Evolutionary conservation across 2,797 vertebrate genomes (phyloP).

Genomic region (Choloepus didactylus): DNA sequence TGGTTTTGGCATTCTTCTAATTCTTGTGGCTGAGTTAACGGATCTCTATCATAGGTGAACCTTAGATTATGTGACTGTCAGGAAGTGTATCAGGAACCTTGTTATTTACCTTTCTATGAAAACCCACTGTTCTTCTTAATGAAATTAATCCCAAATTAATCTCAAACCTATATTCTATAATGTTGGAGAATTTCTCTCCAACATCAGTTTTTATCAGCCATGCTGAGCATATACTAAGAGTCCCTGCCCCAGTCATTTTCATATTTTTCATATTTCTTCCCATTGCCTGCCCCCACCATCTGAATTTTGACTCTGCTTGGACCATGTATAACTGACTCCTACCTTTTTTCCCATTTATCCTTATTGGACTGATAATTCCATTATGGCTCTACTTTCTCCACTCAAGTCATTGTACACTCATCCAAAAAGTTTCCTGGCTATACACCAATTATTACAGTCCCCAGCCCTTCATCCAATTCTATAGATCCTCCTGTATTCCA

Average conservation of each 20-base stretch:
- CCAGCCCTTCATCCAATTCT: neutral
- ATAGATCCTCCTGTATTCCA: neutral
- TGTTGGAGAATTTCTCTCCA: neutral
- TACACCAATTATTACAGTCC: neutral
- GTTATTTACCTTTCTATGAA: neutral
- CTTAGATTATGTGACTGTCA: neutral
- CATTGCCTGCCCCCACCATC: neutral
- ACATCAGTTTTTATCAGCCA: neutral
- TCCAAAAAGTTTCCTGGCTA: neutral
- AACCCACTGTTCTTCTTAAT: neutral
- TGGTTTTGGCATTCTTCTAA: neutral
- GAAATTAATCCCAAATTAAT: neutral
- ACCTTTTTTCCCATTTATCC: neutral
- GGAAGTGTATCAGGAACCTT: neutral
- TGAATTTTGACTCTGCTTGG: neutral
- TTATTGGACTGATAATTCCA: neutral
- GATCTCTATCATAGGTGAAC: neutral
- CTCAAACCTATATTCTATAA: neutral
- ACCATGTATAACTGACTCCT: neutral
- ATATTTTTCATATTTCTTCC: neutral
- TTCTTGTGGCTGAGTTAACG: neutral
- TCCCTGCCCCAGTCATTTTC: neutral
- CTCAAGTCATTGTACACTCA: neutral
- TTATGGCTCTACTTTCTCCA: neutral
- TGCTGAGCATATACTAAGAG: neutral